Evolutionary conservation across 2,113 vertebrate genomes (phyloP), one percentile per base, ranked within the genome.

Genomic region (Saccopteryx leptura): DNA sequence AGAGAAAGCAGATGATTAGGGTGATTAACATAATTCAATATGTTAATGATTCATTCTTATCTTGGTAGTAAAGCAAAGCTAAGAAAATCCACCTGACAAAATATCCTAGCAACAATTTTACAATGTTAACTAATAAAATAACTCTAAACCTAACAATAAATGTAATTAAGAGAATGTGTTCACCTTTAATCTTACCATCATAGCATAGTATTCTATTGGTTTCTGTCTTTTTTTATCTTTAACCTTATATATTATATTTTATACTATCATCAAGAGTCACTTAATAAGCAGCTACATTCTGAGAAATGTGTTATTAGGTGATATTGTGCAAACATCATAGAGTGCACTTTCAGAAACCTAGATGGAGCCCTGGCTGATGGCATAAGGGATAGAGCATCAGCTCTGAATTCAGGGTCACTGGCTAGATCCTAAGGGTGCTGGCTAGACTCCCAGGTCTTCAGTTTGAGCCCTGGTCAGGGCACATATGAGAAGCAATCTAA

Each of bases 41-140:
- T 95, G 95, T 96, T 98, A 98, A 97, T 98, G 89, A 96, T 33
- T 79, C 86, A 97, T 97, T 98, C 91, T 97, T 95, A 94, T 83
- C 82, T 71, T 72, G 74, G 86, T 96, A 97, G 74, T 88, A 91
- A 95, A 89, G 84, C 79, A 97, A 96, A 85, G 84, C 74, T 93
- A 87, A 96, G 81, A 75, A 95, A 96, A 94, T 76, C 23, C 4
- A 91, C 93, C 79, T 96, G 91, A 88, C 68, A 94, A 93, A 96
- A 97, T 96, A 96, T 90, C 93, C 89, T 97, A 97, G 96, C 95
- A 97, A 98, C 91, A 97, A 94, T 91, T 97, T 94, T 83, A 78
- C 46, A 83, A 66, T 92, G 95, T 93, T 91, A 96, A 60, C 82
- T 94, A 96, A 81, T 86, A 91, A 92, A 92, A 80, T 90, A 90